Evolutionary conservation across 2,888 invertebrate genomes (phyloP), one percentile per base, ranked within the genome.

Genomic region (Resseliella maxima): DNA sequence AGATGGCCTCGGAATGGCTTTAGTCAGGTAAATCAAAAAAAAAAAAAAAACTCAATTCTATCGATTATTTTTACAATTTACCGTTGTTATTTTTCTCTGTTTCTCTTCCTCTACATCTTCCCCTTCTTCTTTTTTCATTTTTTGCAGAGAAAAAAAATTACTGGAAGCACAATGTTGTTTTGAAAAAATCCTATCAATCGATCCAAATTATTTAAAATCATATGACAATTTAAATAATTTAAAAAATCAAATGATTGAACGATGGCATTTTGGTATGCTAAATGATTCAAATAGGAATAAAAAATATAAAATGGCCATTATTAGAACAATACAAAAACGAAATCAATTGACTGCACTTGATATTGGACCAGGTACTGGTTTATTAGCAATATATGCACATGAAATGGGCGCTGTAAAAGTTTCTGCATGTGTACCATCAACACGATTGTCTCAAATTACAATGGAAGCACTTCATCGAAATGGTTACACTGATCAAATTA

Each of bases 231-330:
- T 95, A 27, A 93, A 95, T 89, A 94, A 94, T 87, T 91, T 94
- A 0, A 94, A 94, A 88, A 94, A 94, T 89, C 91, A 94, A 87
- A 91, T 95, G 87, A 93, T 96, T 81, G 95, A 95, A 87, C 91
- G 96, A 86, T 96, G 96, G 96, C 96, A 96, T 90, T 96, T 94
- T 90, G 92, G 94, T 87, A 96, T 96, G 96, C 90, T 96, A 38
- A 97, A 96, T 91, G 96, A 96, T 89, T 91, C 90, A 87, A 89
- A 90, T 27, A 92, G 96, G 81, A 96, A 97, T 90, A 89, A 92
- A 86, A 92, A 94, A 0, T 97, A 94, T 89, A 91, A 92, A 86
- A 89, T 91, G 86, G 96, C 96, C 0, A 94, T 96, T 87, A 89
- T 89, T 27, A 91, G 92, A 86, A 92, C 92, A 87, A 89, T 95